Base-by-base conservation (phyloP, 2,113 vertebrate species). In the Eolophus roseicapilla region DNA sequence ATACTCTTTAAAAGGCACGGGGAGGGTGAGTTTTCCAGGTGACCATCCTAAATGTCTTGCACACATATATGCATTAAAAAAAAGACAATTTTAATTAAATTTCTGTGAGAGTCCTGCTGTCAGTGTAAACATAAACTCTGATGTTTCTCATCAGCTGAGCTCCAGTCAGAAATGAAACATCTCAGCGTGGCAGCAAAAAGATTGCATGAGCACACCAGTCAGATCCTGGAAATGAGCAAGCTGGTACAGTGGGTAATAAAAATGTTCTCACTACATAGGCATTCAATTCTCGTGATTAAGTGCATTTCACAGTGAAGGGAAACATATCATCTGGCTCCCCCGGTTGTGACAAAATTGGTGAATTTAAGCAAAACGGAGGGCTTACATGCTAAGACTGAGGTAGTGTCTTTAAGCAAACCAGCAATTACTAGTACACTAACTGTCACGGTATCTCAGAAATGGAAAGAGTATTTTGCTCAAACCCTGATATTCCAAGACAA, bases 221-320 rank as follows among this genome's bases (percentile, higher is more conserved):
- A 91, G 82, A 88, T 64, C 80, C 70, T 92, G 82, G 86, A 94
- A 90, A 89, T 53, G 81, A 95, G 91, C 88, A 91, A 80, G n/a
- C 55, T 91, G 88, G 82, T 89, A 88, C 50, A 74, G 55, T 2
- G 7, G 78, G 95, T 92, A 96, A 93, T 76, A 79, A 74, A 92
- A 79, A 57, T 75, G 53, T 69, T 93, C 85, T 93, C 82, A 92
- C 29, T 17, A 33, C 75, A 76, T 67, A 95, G 43, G 60, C 80
- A 80, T 91, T 84, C 6, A 3, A 78, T 35, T 73, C 59, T 47
- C 84, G 62, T 2, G 11, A 95, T 93, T 92, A 95, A 88, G 73
- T 76, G 49, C 46, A 55, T 89, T 96, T 95, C 78, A 80, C 67
- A 92, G 68, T 41, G 68, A 81, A 91, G 33, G 50, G 27, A 84